Evolutionary conservation across 1,140 invertebrate genomes (phyloP).

Genomic region (Drosophila malerkotliana): DNA sequence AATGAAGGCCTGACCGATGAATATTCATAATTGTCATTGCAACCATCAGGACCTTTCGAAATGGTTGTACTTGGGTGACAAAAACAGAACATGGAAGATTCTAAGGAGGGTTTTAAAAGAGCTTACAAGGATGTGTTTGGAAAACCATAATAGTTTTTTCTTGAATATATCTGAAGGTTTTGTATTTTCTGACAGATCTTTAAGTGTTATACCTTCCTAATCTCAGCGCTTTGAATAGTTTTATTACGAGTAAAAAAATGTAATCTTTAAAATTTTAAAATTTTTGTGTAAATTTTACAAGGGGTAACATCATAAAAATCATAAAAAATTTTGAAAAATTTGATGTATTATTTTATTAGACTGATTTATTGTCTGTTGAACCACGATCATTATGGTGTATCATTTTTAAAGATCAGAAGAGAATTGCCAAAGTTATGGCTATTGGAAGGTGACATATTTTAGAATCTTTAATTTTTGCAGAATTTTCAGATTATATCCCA

Average conservation of each 20-base stretch:
- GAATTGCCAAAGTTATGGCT: neutral
- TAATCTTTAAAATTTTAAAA: too few species aligned
- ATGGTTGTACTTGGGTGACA: constrained; percentile 23
- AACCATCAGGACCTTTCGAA: constrained; percentile 8
- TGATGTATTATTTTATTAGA: too few species aligned
- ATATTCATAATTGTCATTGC: constrained; percentile 45
- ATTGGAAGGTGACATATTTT: neutral
- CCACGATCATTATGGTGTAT: too few species aligned
- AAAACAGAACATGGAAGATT: neutral
- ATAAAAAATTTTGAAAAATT: too few species aligned
- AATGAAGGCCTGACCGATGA: constrained; percentile 15
- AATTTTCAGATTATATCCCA: neutral
- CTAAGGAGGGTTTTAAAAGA: neutral
- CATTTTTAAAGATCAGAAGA: neutral
- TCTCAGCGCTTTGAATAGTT: too few species aligned
- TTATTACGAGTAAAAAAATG: too few species aligned
- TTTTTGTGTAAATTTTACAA: too few species aligned
- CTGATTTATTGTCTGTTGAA: too few species aligned
- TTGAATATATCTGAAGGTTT: too few species aligned
- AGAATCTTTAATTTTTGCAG: neutral
- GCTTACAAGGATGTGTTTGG: neutral
- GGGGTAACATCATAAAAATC: too few species aligned
- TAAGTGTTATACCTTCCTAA: too few species aligned
- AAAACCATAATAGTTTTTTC: neutral
- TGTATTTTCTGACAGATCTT: too few species aligned